A percentile compares a stretch with the other conserved stretches of the same genome.
phyloP scores from a whole-genome alignment of 2,113 vertebrate species.

The Alethe diademata region DNA sequence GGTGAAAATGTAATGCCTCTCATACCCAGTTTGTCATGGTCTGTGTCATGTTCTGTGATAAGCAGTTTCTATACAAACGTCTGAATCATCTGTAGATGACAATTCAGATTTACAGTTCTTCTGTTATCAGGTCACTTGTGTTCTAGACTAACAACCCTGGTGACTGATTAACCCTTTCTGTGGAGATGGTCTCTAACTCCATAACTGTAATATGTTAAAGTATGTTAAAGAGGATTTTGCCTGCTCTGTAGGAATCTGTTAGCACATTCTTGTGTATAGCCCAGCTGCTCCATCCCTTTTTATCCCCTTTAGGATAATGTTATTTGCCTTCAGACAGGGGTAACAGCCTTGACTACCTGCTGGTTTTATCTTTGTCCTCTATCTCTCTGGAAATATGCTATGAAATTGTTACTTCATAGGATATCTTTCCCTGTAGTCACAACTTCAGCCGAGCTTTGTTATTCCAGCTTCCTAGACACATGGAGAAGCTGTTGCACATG shows the following conservation, averaged over 20 bases:
- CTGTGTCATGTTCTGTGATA: conserved; percentile 48
- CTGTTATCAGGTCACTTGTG: conserved; percentile 23
- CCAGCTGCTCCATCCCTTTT: neutral
- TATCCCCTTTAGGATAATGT: neutral
- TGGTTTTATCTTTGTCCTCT: neutral
- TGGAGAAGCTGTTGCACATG: neutral
- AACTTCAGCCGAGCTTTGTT: neutral
- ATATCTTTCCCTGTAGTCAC: neutral
- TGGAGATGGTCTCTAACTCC: neutral
- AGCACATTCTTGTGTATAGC: neutral
- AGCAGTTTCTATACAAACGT: conserved; percentile 37
- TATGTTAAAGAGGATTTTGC: neutral
- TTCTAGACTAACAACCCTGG: conserved; percentile 23
- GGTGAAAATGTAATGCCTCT: neutral
- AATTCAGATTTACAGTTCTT: conserved; percentile 50
- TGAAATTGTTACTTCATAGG: neutral
- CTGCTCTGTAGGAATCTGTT: neutral
- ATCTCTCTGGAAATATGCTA: neutral
- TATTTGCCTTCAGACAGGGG: neutral
- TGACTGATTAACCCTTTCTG: conserved; percentile 40
- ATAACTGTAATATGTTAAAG: neutral
- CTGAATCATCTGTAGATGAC: conserved; percentile 54
- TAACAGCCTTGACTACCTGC: neutral
- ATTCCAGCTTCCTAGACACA: neutral
- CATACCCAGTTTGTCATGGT: conserved; percentile 48